Evolutionary conservation across 2,797 vertebrate genomes (phyloP), one percentile per base, ranked within the genome.

Genomic region (Tympanoctomys barrerae): DNA sequence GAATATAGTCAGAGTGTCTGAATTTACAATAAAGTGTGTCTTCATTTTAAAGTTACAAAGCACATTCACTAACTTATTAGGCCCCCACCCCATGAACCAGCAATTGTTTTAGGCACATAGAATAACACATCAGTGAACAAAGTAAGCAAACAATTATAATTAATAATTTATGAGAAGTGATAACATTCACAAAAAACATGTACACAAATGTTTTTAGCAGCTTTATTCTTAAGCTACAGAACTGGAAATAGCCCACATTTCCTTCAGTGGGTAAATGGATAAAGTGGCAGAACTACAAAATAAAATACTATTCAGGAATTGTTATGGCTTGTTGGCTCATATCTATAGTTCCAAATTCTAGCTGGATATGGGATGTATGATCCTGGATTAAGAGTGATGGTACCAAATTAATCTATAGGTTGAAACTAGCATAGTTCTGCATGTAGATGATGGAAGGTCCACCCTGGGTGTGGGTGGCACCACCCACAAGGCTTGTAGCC

Each of bases 221-320:
- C 49, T 88, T 59, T 89, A 77, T 73, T 91, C 8, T 2, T 93
- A 93, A 91, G 3, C 85, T 85, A 19, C 31, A 13, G 79, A 86
- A 86, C 73, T 95, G 52, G 59, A 89, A 91, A 91, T 28, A 82
- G 82, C 54, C 59, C 42, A 89, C 62, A 91, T 86, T 80, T 91
- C 90, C 61, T 93, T 89, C 54, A 85, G 0, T 78, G 61, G 39
- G 26, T 82, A n/a, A 94, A 39, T 71, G 33, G 52, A 81, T 77
- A 85, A 84, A 88, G 19, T 68, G 2, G 39, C 46, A 90, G 22
- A 88, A 52, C 7, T 33, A 75, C 3, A 79, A 19, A 79, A 92
- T 8, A 94, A 33, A 84, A 36, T 39, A 91, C 39, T 85, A 93
- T 21, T 77, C 7, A 54, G 66, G 22, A 62, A 77, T 49, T 77